phyloP scores from a whole-genome alignment of 2,797 vertebrate species.

The Erethizon dorsatum region DNA sequence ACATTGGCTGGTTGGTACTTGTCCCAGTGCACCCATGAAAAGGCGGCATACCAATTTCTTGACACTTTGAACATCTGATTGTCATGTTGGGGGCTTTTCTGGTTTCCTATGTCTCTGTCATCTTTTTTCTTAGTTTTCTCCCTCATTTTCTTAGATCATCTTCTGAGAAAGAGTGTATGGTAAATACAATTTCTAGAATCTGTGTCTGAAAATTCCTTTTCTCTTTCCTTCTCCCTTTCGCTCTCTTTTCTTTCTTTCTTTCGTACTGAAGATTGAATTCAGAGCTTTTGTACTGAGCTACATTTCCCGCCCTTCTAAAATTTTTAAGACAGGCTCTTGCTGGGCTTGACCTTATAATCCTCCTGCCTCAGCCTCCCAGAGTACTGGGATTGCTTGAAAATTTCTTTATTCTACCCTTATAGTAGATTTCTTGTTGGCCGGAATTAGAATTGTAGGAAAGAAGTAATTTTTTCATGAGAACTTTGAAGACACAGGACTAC shows the following conservation, averaged over 20 bases:
- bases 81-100: background rate
- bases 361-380: background rate
- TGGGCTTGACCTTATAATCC: background rate
- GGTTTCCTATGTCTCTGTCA: background rate
- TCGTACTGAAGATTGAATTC: background rate
- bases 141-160: background rate
- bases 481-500: background rate
- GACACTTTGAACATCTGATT: background rate
- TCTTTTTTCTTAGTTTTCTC: conserved; percentile 37
- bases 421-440: background rate
- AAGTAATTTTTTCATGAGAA: conserved; percentile 40
- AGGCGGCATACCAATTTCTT: accelerated
- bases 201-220: background rate
- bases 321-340: background rate
- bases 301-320: background rate
- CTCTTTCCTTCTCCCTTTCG: background rate
- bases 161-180: conserved; percentile 6
- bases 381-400: background rate
- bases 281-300: background rate
- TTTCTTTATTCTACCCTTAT: conserved; percentile 2
- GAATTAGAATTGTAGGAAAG: conserved; percentile 21
- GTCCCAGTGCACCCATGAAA: accelerated
- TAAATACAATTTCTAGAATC: conserved; percentile 35
- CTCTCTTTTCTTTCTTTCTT: too few species aligned
- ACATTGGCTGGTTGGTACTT: accelerated